Evolutionary conservation across 23 tunicate species (phyloP), one percentile per base, ranked within the genome.

Genomic region (Diplosoma virens): DNA sequence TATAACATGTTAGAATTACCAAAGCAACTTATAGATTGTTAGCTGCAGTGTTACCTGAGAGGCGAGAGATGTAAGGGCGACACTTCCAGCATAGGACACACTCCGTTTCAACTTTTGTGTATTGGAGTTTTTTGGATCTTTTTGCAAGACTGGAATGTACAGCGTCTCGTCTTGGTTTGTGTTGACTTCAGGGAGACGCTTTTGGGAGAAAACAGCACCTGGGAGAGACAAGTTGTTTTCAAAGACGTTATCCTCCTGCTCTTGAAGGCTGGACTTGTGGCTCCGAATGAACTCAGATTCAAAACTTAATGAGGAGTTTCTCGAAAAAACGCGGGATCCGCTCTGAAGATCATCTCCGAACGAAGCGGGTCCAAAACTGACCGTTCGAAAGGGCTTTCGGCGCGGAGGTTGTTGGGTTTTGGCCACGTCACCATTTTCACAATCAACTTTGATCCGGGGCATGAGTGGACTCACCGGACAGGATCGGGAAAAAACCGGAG

Each of bases 391-490:
- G 2, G 78, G 61, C 17, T 68, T 34, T 22, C 26, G 20, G 11
- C 30, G 33, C 7, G 7, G 22, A 18, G 74, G 25, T 7, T 26
- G 52, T 29, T 3, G 70, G 9, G 16, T 14, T 63, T 26, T 63
- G 9, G 27, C 16, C 14, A 5, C 9, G 20, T 3, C 7, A 6
- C 6, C 70, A 11, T 25, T 34, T 3, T 6, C 9, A 29, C 20
- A 11, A 3, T 28, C 33, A 1, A 32, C 66, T 52, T 3, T 26
- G 35, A 47, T 65, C 47, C 67, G 29, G 0, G 45, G 28, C 63
- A 45, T 54, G 1, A 68, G 77, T 1, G 84, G 77, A 30, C 77
- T 33, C 1, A 68, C 77, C 25, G 84, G 84, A 35, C 84, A 80
- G 17, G 84, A 80, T n/a, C 35, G 77, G 32, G 84, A 11, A 24